phyloP scores from a whole-genome alignment of 2,797 vertebrate species.

The Melanotaenia nigrans region DNA sequence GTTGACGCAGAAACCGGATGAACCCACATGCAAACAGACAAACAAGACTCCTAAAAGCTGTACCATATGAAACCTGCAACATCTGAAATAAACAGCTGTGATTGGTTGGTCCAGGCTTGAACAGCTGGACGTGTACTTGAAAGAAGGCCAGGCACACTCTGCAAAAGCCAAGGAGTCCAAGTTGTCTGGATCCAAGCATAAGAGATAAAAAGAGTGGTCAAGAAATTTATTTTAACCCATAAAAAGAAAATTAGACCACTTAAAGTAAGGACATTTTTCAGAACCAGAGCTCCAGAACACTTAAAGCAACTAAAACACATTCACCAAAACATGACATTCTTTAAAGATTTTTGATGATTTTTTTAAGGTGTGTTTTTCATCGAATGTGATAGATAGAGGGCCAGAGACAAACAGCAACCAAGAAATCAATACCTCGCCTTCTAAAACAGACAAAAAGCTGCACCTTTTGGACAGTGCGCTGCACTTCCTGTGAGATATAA shows the following conservation, averaged over 20 bases:
- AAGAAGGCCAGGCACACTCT: background rate
- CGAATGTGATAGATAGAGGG: background rate
- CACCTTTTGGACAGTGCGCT: slow-evolving; percentile 28
- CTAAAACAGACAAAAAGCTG: slow-evolving; percentile 23
- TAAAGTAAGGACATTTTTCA: background rate
- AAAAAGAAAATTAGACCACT: background rate
- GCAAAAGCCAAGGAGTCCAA: background rate
- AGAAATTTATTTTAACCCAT: background rate
- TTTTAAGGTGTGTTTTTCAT: background rate
- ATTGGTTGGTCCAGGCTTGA: no score
- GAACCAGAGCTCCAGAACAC: background rate
- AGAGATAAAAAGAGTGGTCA: background rate
- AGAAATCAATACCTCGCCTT: slow-evolving; percentile 23
- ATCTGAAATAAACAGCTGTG: background rate
- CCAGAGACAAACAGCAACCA: background rate
- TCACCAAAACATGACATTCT: background rate
- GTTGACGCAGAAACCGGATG: background rate
- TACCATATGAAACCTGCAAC: background rate
- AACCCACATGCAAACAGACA: background rate
- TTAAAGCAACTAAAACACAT: background rate
- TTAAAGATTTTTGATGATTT: background rate
- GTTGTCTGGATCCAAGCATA: background rate
- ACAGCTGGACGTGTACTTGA: background rate
- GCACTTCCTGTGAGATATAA: slow-evolving; percentile 46
- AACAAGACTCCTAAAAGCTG: background rate